phyloP scores from a whole-genome alignment of 1,140 invertebrate genomes.

The Meteorus sp. region DNA sequence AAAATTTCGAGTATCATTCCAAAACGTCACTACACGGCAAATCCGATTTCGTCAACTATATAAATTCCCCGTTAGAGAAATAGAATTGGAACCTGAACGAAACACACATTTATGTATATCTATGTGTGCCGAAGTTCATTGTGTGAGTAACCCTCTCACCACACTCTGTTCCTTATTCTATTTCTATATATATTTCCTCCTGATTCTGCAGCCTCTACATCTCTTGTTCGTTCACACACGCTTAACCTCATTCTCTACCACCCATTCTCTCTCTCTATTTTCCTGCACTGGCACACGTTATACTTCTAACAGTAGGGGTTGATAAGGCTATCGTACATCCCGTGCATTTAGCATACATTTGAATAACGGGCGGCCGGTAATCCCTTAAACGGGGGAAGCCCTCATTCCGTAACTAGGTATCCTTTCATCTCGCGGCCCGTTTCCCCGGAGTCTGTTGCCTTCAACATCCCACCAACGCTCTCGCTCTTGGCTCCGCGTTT shows the following conservation, averaged over 20 bases:
- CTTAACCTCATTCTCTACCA: background rate
- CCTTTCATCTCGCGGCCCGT: conserved; percentile 54
- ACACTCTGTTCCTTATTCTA: background rate
- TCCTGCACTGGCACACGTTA: background rate
- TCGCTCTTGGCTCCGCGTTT: conserved; percentile 8
- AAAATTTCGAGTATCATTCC: no score
- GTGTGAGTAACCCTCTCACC: background rate
- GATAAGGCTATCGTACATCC: conserved; percentile 59
- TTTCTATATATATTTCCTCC: background rate
- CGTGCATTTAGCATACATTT: conserved; percentile 60
- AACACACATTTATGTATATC: no score
- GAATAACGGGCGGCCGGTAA: conserved; percentile 59
- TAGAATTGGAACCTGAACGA: background rate
- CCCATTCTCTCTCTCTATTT: background rate
- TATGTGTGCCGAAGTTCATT: background rate
- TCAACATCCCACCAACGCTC: conserved; percentile 9
- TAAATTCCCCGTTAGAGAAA: background rate
- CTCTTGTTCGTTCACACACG: background rate
- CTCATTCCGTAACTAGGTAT: conserved; percentile 60
- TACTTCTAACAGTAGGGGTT: conserved; percentile 31
- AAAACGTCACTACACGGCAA: background rate
- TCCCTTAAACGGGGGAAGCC: conserved; percentile 56
- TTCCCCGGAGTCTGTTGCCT: conserved; percentile 37
- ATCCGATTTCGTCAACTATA: conserved; percentile 12
- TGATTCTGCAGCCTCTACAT: background rate